Evolutionary conservation across 2,888 invertebrate genomes (phyloP), one percentile per base, ranked within the genome.

Genomic region (Drosophila seclusa): DNA sequence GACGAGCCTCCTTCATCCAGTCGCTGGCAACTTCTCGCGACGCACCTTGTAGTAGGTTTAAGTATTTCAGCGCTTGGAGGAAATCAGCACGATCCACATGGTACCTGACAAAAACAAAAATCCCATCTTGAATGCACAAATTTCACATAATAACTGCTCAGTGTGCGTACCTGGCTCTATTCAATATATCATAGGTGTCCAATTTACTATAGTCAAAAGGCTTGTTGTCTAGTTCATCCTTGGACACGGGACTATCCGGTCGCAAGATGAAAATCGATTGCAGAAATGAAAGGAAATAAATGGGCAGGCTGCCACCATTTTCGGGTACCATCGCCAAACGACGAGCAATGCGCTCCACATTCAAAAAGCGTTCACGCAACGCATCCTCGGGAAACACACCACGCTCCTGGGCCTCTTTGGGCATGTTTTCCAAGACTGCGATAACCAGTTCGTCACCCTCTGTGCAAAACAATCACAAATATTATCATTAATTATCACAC

Each of bases 331-430:
- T 92, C 0, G 99, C 98, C 61, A 99, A 95, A 79, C 96, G 95
- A 68, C 96, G 94, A 5, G 98, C 98, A 13, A 97, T 95, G 68
- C 95, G 94, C 90, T 97, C 97, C 83, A 98, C 95, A 93, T 95
- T 95, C 11, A 97, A 93, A 92, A 99, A 99, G 76, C 97, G 95
- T 80, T 97, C 97, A 68, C 96, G 95, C 36, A 99, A 94, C 8
- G 96, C 96, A 86, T 97, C 96, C 92, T 99, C 98, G 0, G 98
- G 97, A 92, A 95, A 97, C 24, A 99, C 97, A 8, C 99, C 99
- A 59, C 96, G 94, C 31, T 95, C 94, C 18, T 95, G 94, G 0
- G 97, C 97, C 78, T 96, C 96, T 29, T 94, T 92, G 0, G 98
- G 97, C 81, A 99, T 96, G 59, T 96, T 95, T 66, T 95, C 94